Evolutionary conservation across 2,888 invertebrate genomes (phyloP), one percentile per base, ranked within the genome.

Genomic region (Caenorhabditis angaria): DNA sequence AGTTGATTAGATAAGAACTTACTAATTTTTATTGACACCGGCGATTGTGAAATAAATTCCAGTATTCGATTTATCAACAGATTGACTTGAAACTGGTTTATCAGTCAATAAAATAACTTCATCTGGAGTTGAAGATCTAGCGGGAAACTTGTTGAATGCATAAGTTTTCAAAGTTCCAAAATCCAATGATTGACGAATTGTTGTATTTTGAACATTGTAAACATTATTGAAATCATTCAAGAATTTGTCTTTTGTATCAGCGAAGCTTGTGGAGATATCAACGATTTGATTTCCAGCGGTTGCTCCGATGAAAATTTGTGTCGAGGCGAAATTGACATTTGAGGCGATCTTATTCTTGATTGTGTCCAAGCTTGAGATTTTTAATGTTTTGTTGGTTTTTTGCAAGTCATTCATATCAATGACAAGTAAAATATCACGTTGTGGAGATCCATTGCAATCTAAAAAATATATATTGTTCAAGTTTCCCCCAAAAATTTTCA

Each of bases 91-190:
- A 12, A 28, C 28, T 8, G 22, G 14, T 50, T 71, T 71, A 48
- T 71, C 71, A 50, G 71, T 71, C 54, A 71, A 12, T 5, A 66
- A 35, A 28, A 66, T 64, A 6, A 71, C 22, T 14, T 66, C 71
- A 32, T 27, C 71, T 14, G 71, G 62, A 0, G 60, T 64, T 18
- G 32, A 65, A 20, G 28, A n/a, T 41, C 62, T 61, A 22, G 63
- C 57, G 20, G 60, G 35, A 28, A 59, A 56, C 1, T 29, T 24
- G n/a, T 14, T 50, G 51, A 59, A 48, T 8, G 50, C 65, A 20
- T 22, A 56, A 12, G 28, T 28, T 20, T 6, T 29, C 24, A 57
- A 18, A 6, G 57, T 14, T 20, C 47, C 57, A 14, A 57, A 32
- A 35, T 57, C 57, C 14, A 57, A 22, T 2, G 32, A 32, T 35